These are phyloP conservation scores for Brachyalestes nurse DNA, from an alignment of 2,797 vertebrate species.

Conservation along the genomic window DNA sequence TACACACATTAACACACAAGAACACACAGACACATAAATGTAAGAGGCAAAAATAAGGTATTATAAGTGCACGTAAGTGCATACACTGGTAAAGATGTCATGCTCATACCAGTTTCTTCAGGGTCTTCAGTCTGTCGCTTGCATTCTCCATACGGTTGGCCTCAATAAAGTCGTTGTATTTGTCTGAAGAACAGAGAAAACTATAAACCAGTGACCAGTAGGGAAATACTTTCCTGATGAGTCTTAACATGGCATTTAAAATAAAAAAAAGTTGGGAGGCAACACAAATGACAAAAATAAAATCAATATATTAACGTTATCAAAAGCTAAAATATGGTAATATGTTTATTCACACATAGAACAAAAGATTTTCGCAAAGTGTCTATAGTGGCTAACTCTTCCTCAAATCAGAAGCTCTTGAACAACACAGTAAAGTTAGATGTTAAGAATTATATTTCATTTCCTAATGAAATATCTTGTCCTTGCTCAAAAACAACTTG, in stretches of 20 bases:
- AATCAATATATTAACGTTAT: too few species aligned
- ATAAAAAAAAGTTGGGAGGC: too few species aligned
- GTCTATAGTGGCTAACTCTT: not conserved
- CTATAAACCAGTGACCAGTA: not conserved
- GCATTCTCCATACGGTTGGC: slow-evolving; percentile 92
- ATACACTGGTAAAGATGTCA: not conserved
- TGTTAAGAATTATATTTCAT: too few species aligned
- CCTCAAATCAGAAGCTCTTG: not conserved
- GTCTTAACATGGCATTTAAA: not conserved
- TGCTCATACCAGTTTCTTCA: slow-evolving; percentile 88
- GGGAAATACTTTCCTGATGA: too few species aligned
- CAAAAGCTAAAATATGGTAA: too few species aligned
- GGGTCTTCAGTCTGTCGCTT: slow-evolving; percentile 89
- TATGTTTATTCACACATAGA: too few species aligned
- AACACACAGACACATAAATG: not conserved
- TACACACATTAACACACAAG: too few species aligned
- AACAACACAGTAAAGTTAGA: too few species aligned
- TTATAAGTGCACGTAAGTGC: too few species aligned
- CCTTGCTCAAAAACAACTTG: too few species aligned
- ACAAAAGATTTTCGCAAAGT: not conserved
- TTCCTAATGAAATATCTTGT: too few species aligned
- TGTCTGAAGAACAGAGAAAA: slow-evolving; percentile 77
- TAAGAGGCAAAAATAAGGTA: not conserved
- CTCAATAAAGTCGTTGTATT: slow-evolving; percentile 97
- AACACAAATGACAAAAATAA: too few species aligned